These are phyloP conservation scores for Deroplatys truncata DNA, from an alignment of 2,888 invertebrate genomes.

Conservation along the genomic window DNA sequence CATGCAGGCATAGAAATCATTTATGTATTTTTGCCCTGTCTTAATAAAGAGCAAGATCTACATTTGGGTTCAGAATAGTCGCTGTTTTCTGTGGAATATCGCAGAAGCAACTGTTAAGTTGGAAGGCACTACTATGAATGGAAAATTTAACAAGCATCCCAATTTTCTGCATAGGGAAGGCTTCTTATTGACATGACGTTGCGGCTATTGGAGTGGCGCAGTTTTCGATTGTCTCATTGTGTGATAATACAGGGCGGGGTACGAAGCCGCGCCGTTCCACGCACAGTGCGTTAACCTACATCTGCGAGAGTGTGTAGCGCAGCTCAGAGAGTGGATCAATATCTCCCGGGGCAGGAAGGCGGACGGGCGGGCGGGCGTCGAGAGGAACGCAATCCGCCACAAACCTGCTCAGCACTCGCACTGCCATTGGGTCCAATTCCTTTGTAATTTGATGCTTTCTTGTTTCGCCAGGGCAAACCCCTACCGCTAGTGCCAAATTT, in stretches of 20 bases:
- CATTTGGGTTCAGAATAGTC: too few relatives aligned
- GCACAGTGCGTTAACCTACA: not conserved
- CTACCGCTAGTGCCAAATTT: not conserved
- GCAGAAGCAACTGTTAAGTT: too few relatives aligned
- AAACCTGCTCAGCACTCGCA: not conserved
- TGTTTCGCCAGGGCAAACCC: not conserved
- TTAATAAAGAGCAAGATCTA: too few relatives aligned
- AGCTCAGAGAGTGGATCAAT: slow-evolving; percentile 8
- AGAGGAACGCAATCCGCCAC: not conserved
- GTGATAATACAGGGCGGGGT: not conserved
- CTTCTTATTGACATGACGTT: not conserved
- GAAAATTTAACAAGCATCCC: too few relatives aligned
- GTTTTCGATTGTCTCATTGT: not conserved
- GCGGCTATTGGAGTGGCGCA: not conserved
- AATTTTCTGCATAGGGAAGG: not conserved
- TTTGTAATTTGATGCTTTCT: not conserved
- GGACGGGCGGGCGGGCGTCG: not conserved
- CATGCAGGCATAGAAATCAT: too few relatives aligned
- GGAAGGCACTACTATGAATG: too few relatives aligned
- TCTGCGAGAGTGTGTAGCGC: not conserved
- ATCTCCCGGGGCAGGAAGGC: slow-evolving; percentile 9
- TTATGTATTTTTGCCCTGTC: too few relatives aligned
- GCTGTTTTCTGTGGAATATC: too few relatives aligned
- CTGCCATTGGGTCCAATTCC: not conserved
- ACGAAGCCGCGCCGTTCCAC: not conserved